These are phyloP conservation scores for Trinorchestia longiramus DNA, from an alignment of 1,140 invertebrate genomes.

Conservation along the genomic window DNA sequence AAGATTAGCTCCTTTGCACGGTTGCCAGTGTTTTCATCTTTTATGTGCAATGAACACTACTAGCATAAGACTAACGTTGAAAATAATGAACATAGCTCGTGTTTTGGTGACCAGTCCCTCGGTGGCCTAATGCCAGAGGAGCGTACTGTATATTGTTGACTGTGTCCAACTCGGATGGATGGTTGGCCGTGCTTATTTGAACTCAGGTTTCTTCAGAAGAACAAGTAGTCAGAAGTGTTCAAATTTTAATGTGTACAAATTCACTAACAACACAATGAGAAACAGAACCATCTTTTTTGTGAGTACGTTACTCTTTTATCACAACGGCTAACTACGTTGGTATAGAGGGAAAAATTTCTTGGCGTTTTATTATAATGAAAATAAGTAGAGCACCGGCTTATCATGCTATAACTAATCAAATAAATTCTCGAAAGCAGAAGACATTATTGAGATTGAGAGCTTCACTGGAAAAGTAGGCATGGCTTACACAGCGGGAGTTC, in stretches of 20 bases:
- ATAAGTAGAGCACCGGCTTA: background rate
- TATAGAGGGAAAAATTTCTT: background rate
- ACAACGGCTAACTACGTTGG: background rate
- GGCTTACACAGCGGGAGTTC: background rate
- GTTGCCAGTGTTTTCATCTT: background rate
- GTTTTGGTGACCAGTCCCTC: too few species aligned
- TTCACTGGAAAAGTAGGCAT: background rate
- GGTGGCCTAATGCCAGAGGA: too few species aligned
- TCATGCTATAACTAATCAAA: background rate
- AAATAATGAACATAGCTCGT: too few species aligned
- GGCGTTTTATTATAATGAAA: background rate
- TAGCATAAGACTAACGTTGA: background rate
- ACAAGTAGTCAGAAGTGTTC: background rate
- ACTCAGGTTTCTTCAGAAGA: background rate
- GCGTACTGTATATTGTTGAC: too few species aligned
- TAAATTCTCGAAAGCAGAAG: background rate
- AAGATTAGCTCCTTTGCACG: background rate
- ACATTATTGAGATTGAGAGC: background rate
- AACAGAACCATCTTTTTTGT: background rate
- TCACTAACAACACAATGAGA: background rate
- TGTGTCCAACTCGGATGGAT: background rate
- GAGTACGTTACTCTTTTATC: background rate
- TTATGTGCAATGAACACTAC: background rate
- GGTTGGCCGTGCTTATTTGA: background rate
- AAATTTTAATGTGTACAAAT: background rate